These are phyloP conservation scores for Galago senegalensis DNA, from an alignment of 2,797 vertebrate genomes.

Conservation along the genomic window DNA sequence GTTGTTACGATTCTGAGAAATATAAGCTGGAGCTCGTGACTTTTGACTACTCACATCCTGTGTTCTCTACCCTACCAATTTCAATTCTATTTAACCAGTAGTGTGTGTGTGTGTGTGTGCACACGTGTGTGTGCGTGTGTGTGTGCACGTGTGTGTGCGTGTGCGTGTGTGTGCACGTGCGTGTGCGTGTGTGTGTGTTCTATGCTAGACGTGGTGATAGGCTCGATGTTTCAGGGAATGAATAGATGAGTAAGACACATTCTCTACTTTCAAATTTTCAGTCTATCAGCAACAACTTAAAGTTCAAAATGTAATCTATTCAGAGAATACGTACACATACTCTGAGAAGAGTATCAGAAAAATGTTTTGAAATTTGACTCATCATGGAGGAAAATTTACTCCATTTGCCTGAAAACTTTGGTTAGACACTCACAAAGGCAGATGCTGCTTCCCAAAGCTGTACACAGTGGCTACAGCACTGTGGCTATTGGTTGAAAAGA, in stretches of 20 bases:
- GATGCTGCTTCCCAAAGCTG: neutral
- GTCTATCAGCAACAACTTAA: neutral
- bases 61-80: neutral
- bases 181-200: neutral
- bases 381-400: neutral
- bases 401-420: conserved; percentile 11
- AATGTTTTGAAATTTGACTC: neutral
- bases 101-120: neutral
- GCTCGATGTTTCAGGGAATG: neutral
- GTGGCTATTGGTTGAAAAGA: neutral
- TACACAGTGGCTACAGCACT: neutral
- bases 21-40: neutral
- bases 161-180: neutral
- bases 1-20: neutral
- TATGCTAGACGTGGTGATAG: neutral
- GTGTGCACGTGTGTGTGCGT: neutral
- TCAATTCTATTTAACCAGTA: neutral
- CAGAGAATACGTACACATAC: neutral
- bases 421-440: neutral
- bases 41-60: neutral
- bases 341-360: neutral
- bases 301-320: neutral
- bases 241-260: neutral
- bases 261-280: neutral
- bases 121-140: conserved; percentile 34